Conservation (phyloP, 1,140 invertebrate genomes). For the Drosophila nigromelanica region DNA sequence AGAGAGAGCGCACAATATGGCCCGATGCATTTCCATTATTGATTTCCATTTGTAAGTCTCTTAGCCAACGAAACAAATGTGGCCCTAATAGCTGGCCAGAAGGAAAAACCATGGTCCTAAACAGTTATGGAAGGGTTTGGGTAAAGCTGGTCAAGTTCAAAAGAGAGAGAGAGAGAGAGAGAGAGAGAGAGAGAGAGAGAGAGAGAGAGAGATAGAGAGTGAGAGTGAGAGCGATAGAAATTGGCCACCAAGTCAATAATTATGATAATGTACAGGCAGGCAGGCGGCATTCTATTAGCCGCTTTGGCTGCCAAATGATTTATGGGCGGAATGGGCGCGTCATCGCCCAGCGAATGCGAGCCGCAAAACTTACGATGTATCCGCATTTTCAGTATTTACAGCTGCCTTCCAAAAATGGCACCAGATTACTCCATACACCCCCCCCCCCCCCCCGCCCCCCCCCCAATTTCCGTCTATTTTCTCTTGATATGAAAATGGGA, state of each 20-base stretch:
- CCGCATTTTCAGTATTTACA: conserved; percentile 28
- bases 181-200: not conserved
- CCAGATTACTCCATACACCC: not conserved
- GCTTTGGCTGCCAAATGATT: conserved; percentile 52
- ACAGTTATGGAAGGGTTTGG: not conserved
- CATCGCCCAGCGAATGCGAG: conserved; percentile 24
- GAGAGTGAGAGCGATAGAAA: not conserved
- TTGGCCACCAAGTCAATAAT: not conserved
- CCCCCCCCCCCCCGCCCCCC: not conserved
- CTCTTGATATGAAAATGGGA: not conserved
- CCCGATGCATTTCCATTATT: conserved; percentile 59
- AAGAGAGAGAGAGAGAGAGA: not conserved
- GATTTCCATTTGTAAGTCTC: conserved; percentile 66
- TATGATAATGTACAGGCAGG: conserved; percentile 6
- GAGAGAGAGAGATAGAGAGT: no score
- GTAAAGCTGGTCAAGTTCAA: no score
- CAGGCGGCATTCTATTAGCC: conserved; percentile 39
- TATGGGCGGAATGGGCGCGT: conserved; percentile 45
- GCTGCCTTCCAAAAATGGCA: conserved; percentile 7
- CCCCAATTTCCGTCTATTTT: not conserved
- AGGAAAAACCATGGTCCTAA: not conserved
- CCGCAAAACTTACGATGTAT: conserved; percentile 27
- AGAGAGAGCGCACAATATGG: conserved; percentile 26
- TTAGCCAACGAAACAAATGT: conserved; percentile 30
- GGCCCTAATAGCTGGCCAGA: conserved; percentile 12